Base-by-base conservation (phyloP, 2,113 vertebrate species). In the Pluvianellus socialis region DNA sequence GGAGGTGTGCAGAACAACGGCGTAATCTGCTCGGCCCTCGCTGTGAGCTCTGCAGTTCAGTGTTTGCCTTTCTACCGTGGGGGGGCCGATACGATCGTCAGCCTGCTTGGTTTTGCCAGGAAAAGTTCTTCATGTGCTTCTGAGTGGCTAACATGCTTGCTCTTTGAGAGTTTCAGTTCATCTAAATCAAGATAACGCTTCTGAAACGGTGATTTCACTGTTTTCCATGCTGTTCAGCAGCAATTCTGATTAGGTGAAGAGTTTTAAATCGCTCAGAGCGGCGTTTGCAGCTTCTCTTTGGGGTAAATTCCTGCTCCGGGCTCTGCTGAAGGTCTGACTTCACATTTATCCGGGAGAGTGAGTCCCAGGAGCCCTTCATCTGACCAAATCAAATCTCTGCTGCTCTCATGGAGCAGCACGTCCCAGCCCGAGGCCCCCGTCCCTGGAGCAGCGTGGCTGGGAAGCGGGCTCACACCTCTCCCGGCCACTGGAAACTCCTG, bases 1-100 rank as follows among this genome's bases (percentile, higher is more conserved):
- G 1, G 62, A 45, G 71, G 44, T 12, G 9, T 2, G 1, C 10
- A 3, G 73, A 50, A 18, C 8, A 1, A 1, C 0, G 1, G 42
- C 0, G 0, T 18, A 17, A 10, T 2, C 59, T 28, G 80, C 47
- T 71, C 23, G 14, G 47, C 65, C 14, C 59, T 42, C 1, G 0
- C 45, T 1, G 2, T 7, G 23, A 59, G 21, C 44, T 14, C 66
- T 2, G 2, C 1, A 4, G 11, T 14, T 53, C 35, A 17, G 35
- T 3, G 1, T 20, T 23, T 44, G 12, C 59, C 44, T 40, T 47
- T 12, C 8, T 12, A 12, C 23, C 7, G 9, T 7, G 33, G 7
- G 2, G 8, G 30, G 26, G 21, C 15, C 28, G 33, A 33, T 3
- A 20, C 1, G 0, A 7, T 49, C 16, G 0, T 30, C 74, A 81